Percentiles rank a stretch among this genome's conserved stretches.
phyloP scores from a whole-genome alignment of 2,797 vertebrate genomes.

The Helarctos malayanus region DNA sequence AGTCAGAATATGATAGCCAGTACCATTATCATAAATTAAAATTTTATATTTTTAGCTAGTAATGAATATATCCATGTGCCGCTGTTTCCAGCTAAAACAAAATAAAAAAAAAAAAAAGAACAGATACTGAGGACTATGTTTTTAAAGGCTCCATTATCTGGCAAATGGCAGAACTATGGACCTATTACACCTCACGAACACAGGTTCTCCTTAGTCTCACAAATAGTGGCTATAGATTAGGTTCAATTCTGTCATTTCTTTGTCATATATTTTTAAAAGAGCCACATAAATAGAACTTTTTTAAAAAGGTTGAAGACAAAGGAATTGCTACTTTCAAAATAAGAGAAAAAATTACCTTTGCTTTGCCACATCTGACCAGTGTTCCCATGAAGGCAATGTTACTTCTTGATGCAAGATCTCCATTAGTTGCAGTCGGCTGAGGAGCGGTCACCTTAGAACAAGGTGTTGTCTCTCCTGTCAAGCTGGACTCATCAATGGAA shows the following conservation, averaged over 20 bases:
- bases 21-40: background rate
- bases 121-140: background rate
- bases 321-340: conserved; percentile 6
- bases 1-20: conserved; percentile 28
- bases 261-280: background rate
- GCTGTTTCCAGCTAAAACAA: background rate
- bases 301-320: conserved; percentile 10
- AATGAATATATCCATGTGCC: background rate
- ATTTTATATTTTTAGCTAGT: background rate
- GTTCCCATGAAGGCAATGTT: conserved; percentile 99
- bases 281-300: background rate
- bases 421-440: conserved; percentile 92
- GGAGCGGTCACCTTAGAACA: conserved; percentile 93
- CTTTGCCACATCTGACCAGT: conserved; percentile 97
- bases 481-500: conserved; percentile 96
- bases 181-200: background rate
- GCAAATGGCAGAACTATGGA: background rate
- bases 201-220: background rate
- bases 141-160: background rate
- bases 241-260: conserved; percentile 12
- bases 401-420: conserved; percentile 95
- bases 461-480: conserved; percentile 97
- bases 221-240: background rate
- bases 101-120: background rate
- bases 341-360: conserved; percentile 92